Percentiles rank a stretch among this genome's conserved stretches.
These are phyloP conservation scores for Fistularia commersonii DNA, from an alignment of 2,797 vertebrate genomes.

Conservation along the genomic window DNA sequence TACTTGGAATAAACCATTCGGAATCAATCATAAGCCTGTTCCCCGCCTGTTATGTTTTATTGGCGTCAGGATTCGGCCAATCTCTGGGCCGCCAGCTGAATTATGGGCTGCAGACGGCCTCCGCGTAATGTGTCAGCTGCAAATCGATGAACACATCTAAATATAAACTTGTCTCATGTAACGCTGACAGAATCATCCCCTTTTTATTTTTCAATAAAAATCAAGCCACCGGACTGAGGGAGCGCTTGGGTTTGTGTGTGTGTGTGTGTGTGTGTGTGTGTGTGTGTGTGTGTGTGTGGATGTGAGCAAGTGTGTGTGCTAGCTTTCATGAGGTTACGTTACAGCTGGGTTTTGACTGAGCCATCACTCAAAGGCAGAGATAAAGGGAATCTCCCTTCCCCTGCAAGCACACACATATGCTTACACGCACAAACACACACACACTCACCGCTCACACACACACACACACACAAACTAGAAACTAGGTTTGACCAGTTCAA, in stretches of 20 bases:
- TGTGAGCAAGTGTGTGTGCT: slow-evolving; percentile 8
- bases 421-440: too few relatives aligned
- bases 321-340: slow-evolving; percentile 32
- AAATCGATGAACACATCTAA: slow-evolving; percentile 77
- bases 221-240: slow-evolving; percentile 13
- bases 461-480: slow-evolving; percentile 12
- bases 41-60: slow-evolving; percentile 50
- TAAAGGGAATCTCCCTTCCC: slow-evolving; percentile 42
- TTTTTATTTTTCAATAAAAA: slow-evolving; percentile 62
- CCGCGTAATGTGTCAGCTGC: slow-evolving; percentile 71
- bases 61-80: slow-evolving; percentile 49
- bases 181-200: slow-evolving; percentile 57
- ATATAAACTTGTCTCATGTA: slow-evolving; percentile 76
- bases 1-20: slow-evolving; percentile 26
- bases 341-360: slow-evolving; percentile 48
- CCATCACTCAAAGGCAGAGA: slow-evolving; percentile 44
- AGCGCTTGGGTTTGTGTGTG: neutral
- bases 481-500: slow-evolving; percentile 21
- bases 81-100: slow-evolving; percentile 53
- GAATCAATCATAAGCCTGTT: slow-evolving; percentile 16
- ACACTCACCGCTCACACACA: too few relatives aligned
- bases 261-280: neutral
- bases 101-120: slow-evolving; percentile 64
- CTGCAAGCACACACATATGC: too few relatives aligned
- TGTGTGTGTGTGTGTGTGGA: slow-evolving; percentile 1